These are phyloP conservation scores for Shinisaurus crocodilurus DNA, from an alignment of 2,113 vertebrate genomes.

Conservation along the genomic window DNA sequence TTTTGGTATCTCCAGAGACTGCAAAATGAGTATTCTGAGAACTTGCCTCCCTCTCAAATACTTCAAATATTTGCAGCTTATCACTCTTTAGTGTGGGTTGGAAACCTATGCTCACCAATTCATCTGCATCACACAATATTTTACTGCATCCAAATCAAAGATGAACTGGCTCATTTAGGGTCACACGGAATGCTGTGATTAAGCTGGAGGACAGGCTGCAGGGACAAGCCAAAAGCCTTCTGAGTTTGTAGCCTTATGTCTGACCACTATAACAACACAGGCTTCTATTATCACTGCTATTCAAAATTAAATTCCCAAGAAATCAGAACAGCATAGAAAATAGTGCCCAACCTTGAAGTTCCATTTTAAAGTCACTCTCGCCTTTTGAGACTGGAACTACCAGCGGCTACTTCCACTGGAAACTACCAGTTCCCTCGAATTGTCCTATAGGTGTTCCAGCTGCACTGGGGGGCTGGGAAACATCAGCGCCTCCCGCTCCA, in stretches of 20 bases:
- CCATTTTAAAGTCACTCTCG: not conserved
- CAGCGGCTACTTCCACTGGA: not conserved
- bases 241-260: not conserved
- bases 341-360: not conserved
- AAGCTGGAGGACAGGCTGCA: not conserved
- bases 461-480: not conserved
- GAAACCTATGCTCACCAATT: not conserved
- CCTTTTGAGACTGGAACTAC: not conserved
- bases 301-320: not conserved
- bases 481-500: not conserved
- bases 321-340: not conserved
- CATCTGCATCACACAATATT: not conserved
- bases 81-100: not conserved
- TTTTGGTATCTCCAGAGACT: too few species aligned
- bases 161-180: not conserved
- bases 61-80: not conserved
- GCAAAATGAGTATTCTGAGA: not conserved
- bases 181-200: not conserved
- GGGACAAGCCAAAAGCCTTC: not conserved
- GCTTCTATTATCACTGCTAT: not conserved
- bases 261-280: not conserved
- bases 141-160: not conserved
- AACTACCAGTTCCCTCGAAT: not conserved
- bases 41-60: not conserved
- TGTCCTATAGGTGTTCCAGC: not conserved